phyloP scores from a whole-genome alignment of 2,797 vertebrate genomes.

The Argyrosomus regius region DNA sequence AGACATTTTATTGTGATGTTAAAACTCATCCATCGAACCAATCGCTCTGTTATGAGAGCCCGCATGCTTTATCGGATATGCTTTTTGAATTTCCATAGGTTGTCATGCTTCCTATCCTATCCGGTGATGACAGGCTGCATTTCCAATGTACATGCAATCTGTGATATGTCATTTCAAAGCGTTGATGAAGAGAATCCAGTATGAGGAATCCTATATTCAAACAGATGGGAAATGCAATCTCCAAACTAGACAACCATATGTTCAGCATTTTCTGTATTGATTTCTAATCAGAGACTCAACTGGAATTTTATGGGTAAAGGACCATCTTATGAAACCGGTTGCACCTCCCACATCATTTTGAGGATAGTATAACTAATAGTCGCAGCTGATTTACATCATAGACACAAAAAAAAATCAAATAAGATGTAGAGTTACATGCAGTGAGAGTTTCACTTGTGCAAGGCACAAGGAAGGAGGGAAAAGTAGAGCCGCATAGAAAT shows the following conservation, averaged over 20 bases:
- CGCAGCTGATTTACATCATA: background rate
- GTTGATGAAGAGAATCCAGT: slow-evolving; percentile 63
- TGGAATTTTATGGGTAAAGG: slow-evolving; percentile 17
- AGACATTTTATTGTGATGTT: slow-evolving; percentile 61
- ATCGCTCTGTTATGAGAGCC: slow-evolving; percentile 45
- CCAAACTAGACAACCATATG: slow-evolving; percentile 38
- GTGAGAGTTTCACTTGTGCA: slow-evolving; percentile 13
- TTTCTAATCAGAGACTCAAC: slow-evolving; percentile 55
- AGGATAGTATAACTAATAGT: background rate
- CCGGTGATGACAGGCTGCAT: slow-evolving; percentile 56
- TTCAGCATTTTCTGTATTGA: slow-evolving; percentile 46
- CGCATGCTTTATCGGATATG: slow-evolving; percentile 55
- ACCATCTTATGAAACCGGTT: background rate
- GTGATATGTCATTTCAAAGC: slow-evolving; percentile 50
- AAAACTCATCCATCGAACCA: slow-evolving; percentile 60
- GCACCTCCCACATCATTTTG: background rate
- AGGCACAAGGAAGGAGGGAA: slow-evolving; percentile 4
- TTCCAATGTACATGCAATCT: slow-evolving; percentile 55
- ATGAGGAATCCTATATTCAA: slow-evolving; percentile 45
- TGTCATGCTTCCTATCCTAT: slow-evolving; percentile 53
- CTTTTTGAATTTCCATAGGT: slow-evolving; percentile 69
- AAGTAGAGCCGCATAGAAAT: slow-evolving; percentile 33
- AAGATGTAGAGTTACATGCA: background rate
- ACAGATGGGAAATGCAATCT: slow-evolving; percentile 62
- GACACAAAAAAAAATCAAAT: background rate